Percentiles rank a stretch among this genome's conserved stretches.
Evolutionary conservation across 1,140 invertebrate species (phyloP).

Genomic region (Zaprionus africanus): DNA sequence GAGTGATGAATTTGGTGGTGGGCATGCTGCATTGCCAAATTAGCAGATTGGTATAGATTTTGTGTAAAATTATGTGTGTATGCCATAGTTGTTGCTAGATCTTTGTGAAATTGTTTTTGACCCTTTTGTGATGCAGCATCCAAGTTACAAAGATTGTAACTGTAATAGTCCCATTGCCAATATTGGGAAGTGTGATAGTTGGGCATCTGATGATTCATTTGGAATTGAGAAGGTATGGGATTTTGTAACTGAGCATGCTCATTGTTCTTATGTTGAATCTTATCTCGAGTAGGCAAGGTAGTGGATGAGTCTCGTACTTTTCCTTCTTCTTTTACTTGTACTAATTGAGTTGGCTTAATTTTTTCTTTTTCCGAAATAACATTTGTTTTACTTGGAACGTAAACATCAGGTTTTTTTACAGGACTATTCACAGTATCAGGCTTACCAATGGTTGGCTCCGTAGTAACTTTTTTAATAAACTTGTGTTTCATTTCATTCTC

Average conservation of each 20-base stretch:
- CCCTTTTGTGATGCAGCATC: conserved; percentile 82
- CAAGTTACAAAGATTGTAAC: conserved; percentile 86
- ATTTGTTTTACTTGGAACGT: conserved; percentile 37
- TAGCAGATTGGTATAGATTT: conserved; percentile 76
- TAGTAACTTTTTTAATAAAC: conserved; percentile 38
- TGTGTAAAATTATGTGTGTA: conserved; percentile 80
- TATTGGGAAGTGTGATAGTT: conserved; percentile 87
- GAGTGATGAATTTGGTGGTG: conserved; percentile 76
- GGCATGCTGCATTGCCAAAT: conserved; percentile 78
- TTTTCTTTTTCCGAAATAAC: conserved; percentile 41
- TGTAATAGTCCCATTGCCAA: conserved; percentile 87
- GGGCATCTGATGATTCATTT: conserved; percentile 87
- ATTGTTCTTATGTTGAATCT: conserved; percentile 62
- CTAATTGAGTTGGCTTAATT: conserved; percentile 43
- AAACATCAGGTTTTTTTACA: conserved; percentile 48
- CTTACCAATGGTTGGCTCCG: conserved; percentile 35
- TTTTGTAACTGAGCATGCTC: conserved; percentile 73
- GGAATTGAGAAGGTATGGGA: conserved; percentile 85
- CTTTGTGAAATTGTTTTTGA: conserved; percentile 83
- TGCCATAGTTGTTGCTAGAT: conserved; percentile 80
- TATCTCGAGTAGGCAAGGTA: conserved; percentile 57
- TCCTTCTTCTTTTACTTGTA: conserved; percentile 74
- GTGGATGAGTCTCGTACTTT: conserved; percentile 33
- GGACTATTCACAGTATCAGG: conserved; percentile 18
- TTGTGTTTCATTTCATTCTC: conserved; percentile 54